A percentile compares a stretch with the other conserved stretches of the same genome.
Evolutionary conservation across 2,888 invertebrate genomes (phyloP).

Genomic region (Crocallis elinguaria): DNA sequence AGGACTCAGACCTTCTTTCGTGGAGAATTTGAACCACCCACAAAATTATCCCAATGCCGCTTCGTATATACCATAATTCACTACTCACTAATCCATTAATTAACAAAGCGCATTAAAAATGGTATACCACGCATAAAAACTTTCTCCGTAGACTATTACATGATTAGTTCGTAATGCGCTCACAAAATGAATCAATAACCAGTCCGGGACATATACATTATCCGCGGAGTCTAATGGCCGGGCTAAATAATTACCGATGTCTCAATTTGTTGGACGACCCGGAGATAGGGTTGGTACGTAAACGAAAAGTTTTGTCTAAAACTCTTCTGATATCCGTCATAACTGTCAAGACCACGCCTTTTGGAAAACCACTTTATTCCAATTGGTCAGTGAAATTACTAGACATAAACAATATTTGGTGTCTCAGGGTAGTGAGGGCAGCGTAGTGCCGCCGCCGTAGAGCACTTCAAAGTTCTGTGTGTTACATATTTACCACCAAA

Average conservation of each 20-base stretch:
- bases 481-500: too few relatives aligned
- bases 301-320: not conserved
- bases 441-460: too few relatives aligned
- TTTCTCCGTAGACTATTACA: constrained; percentile 16
- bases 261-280: constrained; percentile 28
- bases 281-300: constrained; percentile 7
- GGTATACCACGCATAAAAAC: constrained; percentile 19
- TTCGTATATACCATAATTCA: not conserved
- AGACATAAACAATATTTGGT: too few relatives aligned
- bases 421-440: too few relatives aligned
- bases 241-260: constrained; percentile 26
- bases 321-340: too few relatives aligned
- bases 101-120: constrained; percentile 19
- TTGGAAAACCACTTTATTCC: too few relatives aligned
- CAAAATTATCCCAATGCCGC: not conserved
- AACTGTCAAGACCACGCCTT: too few relatives aligned
- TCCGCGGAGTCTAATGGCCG: constrained; percentile 23
- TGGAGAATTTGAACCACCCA: too few relatives aligned
- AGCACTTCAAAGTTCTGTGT: too few relatives aligned
- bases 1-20: too few relatives aligned
- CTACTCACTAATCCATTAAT: constrained; percentile 14
- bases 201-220: constrained; percentile 13
- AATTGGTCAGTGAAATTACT: too few relatives aligned
- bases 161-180: constrained; percentile 21
- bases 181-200: constrained; percentile 32